Evolutionary conservation across 1,140 invertebrate species (phyloP), one percentile per base, ranked within the genome.

Genomic region (Protaetia brevitarsis): DNA sequence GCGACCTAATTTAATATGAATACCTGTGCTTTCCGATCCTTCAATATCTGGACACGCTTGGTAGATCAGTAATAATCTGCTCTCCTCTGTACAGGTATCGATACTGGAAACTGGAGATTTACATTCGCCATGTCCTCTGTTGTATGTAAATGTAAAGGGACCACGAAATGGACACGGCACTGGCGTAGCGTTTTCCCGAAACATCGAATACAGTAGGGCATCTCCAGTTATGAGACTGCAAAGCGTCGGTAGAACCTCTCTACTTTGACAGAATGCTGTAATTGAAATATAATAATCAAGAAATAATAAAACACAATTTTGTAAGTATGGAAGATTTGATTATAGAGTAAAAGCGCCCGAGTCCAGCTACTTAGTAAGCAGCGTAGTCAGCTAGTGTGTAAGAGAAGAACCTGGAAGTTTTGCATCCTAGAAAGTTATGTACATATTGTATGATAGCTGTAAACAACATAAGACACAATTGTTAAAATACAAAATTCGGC

Each of bases 21-120:
- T 19, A 92, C 91, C 87, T 77, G 90, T 88, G 74, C 90, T 92
- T 79, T 93, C 91, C 1, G 92, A 92, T 37, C 89, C 91, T 21
- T 85, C 84, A 4, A 96, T 87, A 78, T 96, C 94, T 0, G 93
- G 91, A 79, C 94, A 97, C 13, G 94, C 94, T 82, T 96, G 93
- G 78, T 95, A 96, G 75, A 88, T 88, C 71, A 97, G 86, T 41
- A 96, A 81, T 28, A 96, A 81, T 67, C 91, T 84, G 67, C 89
- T 93, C 73, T 94, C 89, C 73, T 96, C 92, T 1, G 91, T 95
- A 79, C 94, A 97, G 58, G 90, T 89, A 76, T 96, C 93, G 31
- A 94, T 90, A 67, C 89, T 89, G 62, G 93, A 95, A 16, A 89
- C 86, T 0, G 94, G 94, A 69, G 86, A 88, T 8, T 82, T 83